phyloP scores from a whole-genome alignment of 2,113 vertebrate genomes.

The Hystrix brachyura region DNA sequence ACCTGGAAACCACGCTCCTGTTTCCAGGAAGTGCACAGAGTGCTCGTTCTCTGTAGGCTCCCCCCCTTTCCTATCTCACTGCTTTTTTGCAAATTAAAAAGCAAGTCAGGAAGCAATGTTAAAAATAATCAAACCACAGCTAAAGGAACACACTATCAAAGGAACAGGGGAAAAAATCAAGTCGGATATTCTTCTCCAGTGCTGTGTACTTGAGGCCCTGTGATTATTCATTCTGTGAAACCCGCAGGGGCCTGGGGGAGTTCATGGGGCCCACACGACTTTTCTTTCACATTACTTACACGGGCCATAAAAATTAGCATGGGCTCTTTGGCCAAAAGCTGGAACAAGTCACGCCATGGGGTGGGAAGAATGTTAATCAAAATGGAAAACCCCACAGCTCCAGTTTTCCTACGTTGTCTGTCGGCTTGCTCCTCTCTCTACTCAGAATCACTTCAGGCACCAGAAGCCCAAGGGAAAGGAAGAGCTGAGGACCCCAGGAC shows the following conservation, averaged over 20 bases:
- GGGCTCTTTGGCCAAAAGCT: neutral
- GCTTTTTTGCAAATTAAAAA: constrained; percentile 69
- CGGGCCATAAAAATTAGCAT: neutral
- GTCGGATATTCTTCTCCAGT: neutral
- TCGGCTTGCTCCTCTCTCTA: neutral
- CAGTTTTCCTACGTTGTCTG: neutral
- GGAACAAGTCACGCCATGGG: neutral
- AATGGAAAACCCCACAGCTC: neutral
- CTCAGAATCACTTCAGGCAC: neutral
- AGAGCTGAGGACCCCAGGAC: neutral
- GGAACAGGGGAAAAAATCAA: neutral
- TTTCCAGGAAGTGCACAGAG: constrained; percentile 74
- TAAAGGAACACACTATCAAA: neutral
- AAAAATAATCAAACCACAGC: constrained; percentile 77
- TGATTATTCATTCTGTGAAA: neutral
- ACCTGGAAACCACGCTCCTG: constrained; percentile 33
- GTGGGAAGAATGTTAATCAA: constrained; percentile 9
- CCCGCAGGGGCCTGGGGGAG: neutral
- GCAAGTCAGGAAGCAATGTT: constrained; percentile 72
- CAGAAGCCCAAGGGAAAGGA: neutral
- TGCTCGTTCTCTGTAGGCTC: neutral
- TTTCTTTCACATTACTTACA: constrained; percentile 16
- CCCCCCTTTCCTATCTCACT: neutral
- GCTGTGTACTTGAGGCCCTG: neutral
- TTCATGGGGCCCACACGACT: neutral